Percentiles rank a stretch among this genome's conserved stretches.
Conservation (phyloP, 1,140 invertebrate genomes). For the Centruroides sculpturatus region DNA sequence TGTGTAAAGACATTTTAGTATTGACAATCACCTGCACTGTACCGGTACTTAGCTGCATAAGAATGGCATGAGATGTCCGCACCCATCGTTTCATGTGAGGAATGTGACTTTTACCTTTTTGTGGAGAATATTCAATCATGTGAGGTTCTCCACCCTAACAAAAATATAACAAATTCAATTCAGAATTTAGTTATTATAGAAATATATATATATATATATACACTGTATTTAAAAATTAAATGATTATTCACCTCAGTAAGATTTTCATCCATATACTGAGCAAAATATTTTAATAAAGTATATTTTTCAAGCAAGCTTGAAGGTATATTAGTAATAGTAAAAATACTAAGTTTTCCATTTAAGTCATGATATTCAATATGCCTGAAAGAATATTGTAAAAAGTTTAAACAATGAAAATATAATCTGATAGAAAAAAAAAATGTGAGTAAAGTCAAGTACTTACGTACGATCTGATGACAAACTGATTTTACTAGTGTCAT, state of each 20-base stretch:
- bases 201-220: too few relatives aligned
- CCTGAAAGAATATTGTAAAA: slow-evolving; percentile 21
- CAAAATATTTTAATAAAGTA: slow-evolving; percentile 42
- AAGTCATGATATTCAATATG: slow-evolving; percentile 42
- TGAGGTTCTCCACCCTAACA: slow-evolving; percentile 29
- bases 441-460: slow-evolving; percentile 25
- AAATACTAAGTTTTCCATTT: slow-evolving; percentile 34
- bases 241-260: slow-evolving; percentile 34
- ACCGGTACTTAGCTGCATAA: slow-evolving; percentile 44
- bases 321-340: slow-evolving; percentile 34
- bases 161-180: background rate
- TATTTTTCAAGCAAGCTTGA: slow-evolving; percentile 37
- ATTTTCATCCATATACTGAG: slow-evolving; percentile 47
- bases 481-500: slow-evolving; percentile 82
- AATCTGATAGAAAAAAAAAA: too few relatives aligned
- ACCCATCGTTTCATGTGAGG: slow-evolving; percentile 43
- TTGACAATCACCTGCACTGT: slow-evolving; percentile 37
- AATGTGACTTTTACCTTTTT: slow-evolving; percentile 26
- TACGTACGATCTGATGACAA: slow-evolving; percentile 70
- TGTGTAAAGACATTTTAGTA: background rate
- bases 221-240: too few relatives aligned
- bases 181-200: too few relatives aligned
- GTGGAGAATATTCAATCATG: slow-evolving; percentile 1
- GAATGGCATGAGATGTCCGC: slow-evolving; percentile 41
- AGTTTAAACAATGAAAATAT: too few relatives aligned